phyloP scores from a whole-genome alignment of 1,140 invertebrate genomes.

The Bombus soroeensis region DNA sequence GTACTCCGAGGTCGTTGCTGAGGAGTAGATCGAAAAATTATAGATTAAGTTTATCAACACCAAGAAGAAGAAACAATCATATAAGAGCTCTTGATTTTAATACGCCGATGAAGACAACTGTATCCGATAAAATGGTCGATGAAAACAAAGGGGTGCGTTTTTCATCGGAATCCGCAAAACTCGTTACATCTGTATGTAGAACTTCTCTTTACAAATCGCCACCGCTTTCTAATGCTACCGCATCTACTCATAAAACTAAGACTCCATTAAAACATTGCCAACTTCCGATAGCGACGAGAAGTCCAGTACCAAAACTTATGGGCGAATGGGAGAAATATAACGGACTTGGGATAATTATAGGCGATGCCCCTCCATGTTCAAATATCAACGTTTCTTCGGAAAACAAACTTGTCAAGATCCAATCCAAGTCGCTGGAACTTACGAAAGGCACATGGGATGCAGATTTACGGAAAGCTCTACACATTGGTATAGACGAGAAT shows the following conservation, averaged over 20 bases:
- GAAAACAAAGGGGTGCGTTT: constrained; percentile 40
- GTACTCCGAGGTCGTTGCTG: constrained; percentile 75
- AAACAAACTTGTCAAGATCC: background rate
- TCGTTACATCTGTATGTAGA: constrained; percentile 68
- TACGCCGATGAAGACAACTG: constrained; percentile 74
- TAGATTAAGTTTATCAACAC: constrained; percentile 80
- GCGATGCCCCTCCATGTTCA: constrained; percentile 57
- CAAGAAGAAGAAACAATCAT: constrained; percentile 76
- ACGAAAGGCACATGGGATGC: constrained; percentile 75
- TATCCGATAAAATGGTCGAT: constrained; percentile 32
- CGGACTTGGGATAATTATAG: constrained; percentile 77
- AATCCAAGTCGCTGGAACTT: background rate
- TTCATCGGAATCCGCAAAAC: constrained; percentile 49
- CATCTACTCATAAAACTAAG: constrained; percentile 42
- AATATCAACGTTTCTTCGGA: constrained; percentile 41
- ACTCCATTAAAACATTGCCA: constrained; percentile 59
- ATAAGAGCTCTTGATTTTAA: constrained; percentile 79
- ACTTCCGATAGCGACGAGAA: constrained; percentile 75
- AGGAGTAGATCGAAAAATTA: constrained; percentile 77
- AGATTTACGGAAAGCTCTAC: constrained; percentile 72
- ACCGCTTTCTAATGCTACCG: constrained; percentile 31
- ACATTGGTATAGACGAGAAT: constrained; percentile 18
- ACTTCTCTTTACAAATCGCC: constrained; percentile 78
- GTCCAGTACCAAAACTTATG: constrained; percentile 75
- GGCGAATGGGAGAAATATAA: constrained; percentile 79